Conservation (phyloP, 2,888 invertebrate genomes). For the Noctua janthe region DNA sequence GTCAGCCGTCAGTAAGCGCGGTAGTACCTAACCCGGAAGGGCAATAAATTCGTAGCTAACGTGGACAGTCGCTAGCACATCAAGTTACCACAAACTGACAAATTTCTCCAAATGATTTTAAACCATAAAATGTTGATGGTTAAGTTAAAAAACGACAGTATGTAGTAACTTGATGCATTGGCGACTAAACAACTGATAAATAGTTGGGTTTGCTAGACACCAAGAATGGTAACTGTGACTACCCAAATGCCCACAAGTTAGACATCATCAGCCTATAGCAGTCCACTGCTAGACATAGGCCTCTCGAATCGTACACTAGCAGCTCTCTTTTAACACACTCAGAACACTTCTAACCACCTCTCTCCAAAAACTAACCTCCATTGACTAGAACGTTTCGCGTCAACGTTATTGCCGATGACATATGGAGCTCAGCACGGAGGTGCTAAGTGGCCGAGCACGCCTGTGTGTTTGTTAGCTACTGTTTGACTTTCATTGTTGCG, state of each 20-base stretch:
- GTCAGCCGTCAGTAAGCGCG: too few relatives aligned
- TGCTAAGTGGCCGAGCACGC: conserved; percentile 78
- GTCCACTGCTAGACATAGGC: neutral
- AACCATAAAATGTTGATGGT: too few relatives aligned
- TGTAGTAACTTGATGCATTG: too few relatives aligned
- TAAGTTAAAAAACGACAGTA: too few relatives aligned
- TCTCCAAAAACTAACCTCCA: conserved; percentile 18
- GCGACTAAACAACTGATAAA: too few relatives aligned
- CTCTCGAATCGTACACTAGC: neutral
- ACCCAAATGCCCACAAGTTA: neutral
- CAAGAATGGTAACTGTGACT: neutral
- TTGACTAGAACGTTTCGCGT: conserved; percentile 40
- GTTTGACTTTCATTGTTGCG: conserved; percentile 63
- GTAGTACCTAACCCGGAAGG: too few relatives aligned
- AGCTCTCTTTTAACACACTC: neutral
- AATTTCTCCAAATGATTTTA: too few relatives aligned
- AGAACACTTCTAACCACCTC: neutral
- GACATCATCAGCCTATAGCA: neutral
- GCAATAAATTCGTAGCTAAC: too few relatives aligned
- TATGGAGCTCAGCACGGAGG: conserved; percentile 58
- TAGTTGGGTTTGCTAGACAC: neutral
- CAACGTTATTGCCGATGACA: conserved; percentile 49
- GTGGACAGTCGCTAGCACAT: too few relatives aligned
- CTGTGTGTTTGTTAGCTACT: conserved; percentile 60
- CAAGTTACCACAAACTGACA: too few relatives aligned